Conservation (phyloP, 2,797 vertebrate genomes). For the Lagorchestes hirsutus region DNA sequence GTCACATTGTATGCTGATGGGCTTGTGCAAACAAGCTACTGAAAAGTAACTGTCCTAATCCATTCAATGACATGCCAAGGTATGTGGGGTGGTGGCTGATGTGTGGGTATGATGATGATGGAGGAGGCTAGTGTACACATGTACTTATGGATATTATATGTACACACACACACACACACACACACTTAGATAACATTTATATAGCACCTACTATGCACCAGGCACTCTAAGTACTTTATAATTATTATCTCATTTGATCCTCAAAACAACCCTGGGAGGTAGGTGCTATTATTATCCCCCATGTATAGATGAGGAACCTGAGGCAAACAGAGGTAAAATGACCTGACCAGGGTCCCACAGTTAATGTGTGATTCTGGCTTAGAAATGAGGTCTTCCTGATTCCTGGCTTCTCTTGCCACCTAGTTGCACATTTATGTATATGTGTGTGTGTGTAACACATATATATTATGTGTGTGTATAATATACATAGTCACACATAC, state of each 20-base stretch:
- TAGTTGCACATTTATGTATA: neutral
- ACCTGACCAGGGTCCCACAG: neutral
- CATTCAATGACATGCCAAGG: neutral
- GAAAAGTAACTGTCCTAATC: neutral
- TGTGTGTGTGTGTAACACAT: neutral
- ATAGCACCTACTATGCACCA: neutral
- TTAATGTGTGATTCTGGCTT: neutral
- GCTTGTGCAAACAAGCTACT: neutral
- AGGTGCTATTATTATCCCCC: neutral
- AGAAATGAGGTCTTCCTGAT: neutral
- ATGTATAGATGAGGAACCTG: neutral
- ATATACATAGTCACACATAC: neutral
- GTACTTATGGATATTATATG: too few relatives aligned
- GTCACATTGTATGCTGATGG: neutral
- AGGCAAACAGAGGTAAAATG: neutral
- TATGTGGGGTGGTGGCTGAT: neutral
- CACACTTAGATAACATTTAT: neutral
- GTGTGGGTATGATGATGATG: neutral
- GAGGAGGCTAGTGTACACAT: neutral
- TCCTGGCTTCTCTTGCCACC: neutral
- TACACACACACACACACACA: too few relatives aligned
- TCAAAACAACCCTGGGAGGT: neutral
- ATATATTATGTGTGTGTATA: neutral
- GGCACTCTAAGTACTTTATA: neutral
- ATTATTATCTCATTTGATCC: neutral